Evolutionary conservation across 2,888 invertebrate species (phyloP), one percentile per base, ranked within the genome.

Genomic region (Vanessa cardui): DNA sequence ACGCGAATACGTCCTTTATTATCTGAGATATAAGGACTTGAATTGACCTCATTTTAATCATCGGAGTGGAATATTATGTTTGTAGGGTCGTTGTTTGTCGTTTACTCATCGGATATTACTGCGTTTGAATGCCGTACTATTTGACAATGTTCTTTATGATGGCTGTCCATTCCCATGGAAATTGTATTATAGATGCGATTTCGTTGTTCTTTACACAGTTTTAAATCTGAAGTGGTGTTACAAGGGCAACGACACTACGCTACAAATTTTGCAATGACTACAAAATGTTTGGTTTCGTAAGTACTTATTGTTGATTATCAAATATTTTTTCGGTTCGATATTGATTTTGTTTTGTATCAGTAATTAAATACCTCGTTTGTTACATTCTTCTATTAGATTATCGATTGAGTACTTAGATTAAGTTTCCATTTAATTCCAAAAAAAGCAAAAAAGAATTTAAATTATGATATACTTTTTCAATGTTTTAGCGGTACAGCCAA

Each of bases 21-120:
- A 0, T 1, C 4, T 9, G 16, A 1, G 6, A 0, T 0, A 68
- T 75, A 79, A 62, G 69, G 69, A 15, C 18, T 31, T 58, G 0
- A 21, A 58, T 56, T n/a, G 18, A 50, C 12, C 58, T 21, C 12
- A n/a, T 8, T 44, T 59, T 44, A 2, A 31, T 49, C 52, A 54
- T 18, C 4, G 20, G 68, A 44, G 60, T 16, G 75, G 56, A 73
- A 71, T 74, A 39, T 70, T 73, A 76, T 72, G 66, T 77, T 82
- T 73, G 83, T 73, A 45, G 39, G 68, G 66, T 68, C 70, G 77
- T 78, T 82, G 80, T 83, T 81, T 77, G 80, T 78, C 80, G 86
- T 88, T 87, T 88, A 85, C 85, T 79, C 83, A 83, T 83, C 78
- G 84, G 88, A 88, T 88, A 88, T 88, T 86, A 86, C 83, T 83